phyloP scores from a whole-genome alignment of 2,113 vertebrate species.

The Glaucidium brasilianum region DNA sequence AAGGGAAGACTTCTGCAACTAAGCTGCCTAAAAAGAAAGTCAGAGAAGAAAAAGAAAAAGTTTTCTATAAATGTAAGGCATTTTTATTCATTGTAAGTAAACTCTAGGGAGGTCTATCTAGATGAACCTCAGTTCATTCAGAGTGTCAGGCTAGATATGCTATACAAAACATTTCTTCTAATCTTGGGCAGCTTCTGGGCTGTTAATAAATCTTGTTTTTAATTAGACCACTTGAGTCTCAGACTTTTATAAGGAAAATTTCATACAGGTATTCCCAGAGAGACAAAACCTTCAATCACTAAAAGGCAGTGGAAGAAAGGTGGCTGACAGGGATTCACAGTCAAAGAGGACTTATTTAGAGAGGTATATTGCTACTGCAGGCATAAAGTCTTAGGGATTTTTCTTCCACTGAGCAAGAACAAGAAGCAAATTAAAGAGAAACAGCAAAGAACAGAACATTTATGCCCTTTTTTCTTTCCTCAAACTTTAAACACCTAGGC shows the following conservation, averaged over 20 bases:
- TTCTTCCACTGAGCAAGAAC: not conserved
- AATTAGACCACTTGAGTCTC: constrained; percentile 58
- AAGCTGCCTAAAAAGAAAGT: not conserved
- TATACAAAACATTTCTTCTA: constrained; percentile 20
- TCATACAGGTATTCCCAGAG: not conserved
- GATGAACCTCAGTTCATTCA: not conserved
- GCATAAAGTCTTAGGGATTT: not conserved
- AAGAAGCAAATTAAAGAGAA: not conserved
- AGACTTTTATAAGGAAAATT: not conserved
- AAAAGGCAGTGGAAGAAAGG: not conserved
- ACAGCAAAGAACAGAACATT: not conserved
- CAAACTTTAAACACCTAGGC: not conserved
- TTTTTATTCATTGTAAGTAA: constrained; percentile 33
- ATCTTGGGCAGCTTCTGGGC: not conserved
- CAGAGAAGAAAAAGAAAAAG: not conserved
- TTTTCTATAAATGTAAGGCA: not conserved
- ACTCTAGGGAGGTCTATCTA: not conserved
- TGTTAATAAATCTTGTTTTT: constrained; percentile 41
- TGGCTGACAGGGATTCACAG: not conserved
- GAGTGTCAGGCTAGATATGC: not conserved
- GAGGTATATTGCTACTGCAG: not conserved
- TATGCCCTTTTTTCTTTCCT: not conserved
- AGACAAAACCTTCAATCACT: constrained; percentile 4
- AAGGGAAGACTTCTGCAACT: not conserved
- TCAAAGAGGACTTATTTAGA: not conserved